Conservation (phyloP, 2,113 vertebrate species). For the Tympanuchus pallidicinctus region DNA sequence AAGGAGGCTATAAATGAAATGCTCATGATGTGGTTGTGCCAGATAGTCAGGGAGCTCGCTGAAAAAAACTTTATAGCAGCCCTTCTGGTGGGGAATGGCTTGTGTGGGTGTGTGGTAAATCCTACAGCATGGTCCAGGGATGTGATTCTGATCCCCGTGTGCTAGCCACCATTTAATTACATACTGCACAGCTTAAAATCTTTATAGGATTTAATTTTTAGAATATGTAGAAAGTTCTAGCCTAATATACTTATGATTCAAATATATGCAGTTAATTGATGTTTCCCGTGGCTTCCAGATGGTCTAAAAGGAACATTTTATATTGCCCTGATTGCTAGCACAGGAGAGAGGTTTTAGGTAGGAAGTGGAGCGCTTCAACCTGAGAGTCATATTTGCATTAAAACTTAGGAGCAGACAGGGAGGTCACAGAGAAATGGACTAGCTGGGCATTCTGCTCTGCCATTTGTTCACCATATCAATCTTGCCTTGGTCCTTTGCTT, state of each 20-base stretch:
- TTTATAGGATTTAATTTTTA: slow-evolving; percentile 41
- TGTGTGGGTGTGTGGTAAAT: not conserved
- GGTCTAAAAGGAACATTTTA: slow-evolving; percentile 64
- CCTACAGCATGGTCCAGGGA: not conserved
- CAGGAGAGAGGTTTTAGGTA: slow-evolving; percentile 55
- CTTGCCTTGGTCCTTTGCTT: not conserved
- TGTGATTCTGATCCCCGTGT: not conserved
- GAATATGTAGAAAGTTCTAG: slow-evolving; percentile 47
- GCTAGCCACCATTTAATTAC: slow-evolving; percentile 32
- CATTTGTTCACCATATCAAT: not conserved
- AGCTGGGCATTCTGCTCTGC: not conserved
- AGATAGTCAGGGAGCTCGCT: not conserved
- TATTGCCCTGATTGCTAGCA: slow-evolving; percentile 57
- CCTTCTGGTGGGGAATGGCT: not conserved
- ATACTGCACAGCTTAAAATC: slow-evolving; percentile 12
- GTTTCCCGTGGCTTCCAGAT: slow-evolving; percentile 73
- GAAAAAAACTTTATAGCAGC: slow-evolving; percentile 10
- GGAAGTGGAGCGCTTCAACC: slow-evolving; percentile 62
- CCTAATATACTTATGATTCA: slow-evolving; percentile 66
- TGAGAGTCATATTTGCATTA: slow-evolving; percentile 39
- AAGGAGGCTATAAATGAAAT: slow-evolving; percentile 26
- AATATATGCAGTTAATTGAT: slow-evolving; percentile 70
- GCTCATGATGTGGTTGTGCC: not conserved
- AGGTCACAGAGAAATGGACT: not conserved
- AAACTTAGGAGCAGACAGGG: not conserved